Base-by-base conservation (phyloP, 2,113 vertebrate species). In the Meleagris gallopavo region DNA sequence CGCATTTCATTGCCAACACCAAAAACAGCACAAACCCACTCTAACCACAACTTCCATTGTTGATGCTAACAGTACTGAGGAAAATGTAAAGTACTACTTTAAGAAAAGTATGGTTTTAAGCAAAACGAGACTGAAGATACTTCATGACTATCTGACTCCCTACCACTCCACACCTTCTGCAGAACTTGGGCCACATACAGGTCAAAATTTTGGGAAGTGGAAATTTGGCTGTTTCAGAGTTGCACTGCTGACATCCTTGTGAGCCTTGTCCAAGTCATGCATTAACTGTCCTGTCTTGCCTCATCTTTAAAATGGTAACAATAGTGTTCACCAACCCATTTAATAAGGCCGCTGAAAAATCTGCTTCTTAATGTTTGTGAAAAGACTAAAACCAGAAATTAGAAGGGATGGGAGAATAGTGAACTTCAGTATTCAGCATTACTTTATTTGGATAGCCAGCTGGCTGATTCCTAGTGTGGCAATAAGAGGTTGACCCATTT, bases 401-500 rank as follows among this genome's bases (percentile, higher is more conserved):
- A 72, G 70, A 86, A 86, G 19, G 41, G 25, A 60, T 74, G 92
- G 41, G 61, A 83, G 76, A 81, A 91, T 87, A 81, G 43, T 83
- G 46, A 89, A 54, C 57, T 94, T 81, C 89, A 58, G 41, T 55
- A 83, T 84, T 87, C 77, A 94, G 29, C 45, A 64, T 88, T 84
- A 78, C 89, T 93, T 93, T 77, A 64, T 86, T 91, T 92, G 57
- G 38, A 71, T 82, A 86, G 75, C 80, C 83, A 91, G 70, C 54
- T 96, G 88, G 61, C 73, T 81, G 65, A 85, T 93, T 96, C 78
- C 82, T 91, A 77, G 25, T n/a, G 52, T 88, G 66, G 45, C 87
- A 84, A 40, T 57, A 83, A 81, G 84, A 86, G 46, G 30, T 52
- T 95, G 94, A 88, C 77, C 89, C 57, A 94, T 92, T 95, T 95